Conservation (phyloP, 2,113 vertebrate species). For the Cathartes aura region DNA sequence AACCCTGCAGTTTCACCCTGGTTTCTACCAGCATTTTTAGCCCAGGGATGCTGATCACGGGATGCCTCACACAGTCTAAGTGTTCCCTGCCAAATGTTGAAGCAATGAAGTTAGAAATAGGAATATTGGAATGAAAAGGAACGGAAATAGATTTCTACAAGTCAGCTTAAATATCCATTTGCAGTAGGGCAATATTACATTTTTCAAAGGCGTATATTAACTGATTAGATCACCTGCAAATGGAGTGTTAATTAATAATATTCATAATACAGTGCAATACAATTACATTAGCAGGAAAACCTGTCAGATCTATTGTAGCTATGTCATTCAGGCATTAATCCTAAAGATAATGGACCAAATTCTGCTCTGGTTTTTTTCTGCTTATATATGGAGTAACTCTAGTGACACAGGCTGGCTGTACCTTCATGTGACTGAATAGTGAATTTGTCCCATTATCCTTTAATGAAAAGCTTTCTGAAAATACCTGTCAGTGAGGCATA, state of each 20-base stretch:
- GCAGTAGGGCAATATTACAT: background rate
- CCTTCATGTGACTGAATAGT: background rate
- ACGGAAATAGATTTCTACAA: conserved; percentile 46
- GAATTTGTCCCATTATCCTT: background rate
- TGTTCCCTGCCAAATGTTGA: conserved; percentile 12
- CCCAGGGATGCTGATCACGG: background rate
- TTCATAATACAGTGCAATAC: background rate
- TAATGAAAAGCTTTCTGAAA: conserved; percentile 33
- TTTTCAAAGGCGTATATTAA: background rate
- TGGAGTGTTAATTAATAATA: conserved; percentile 45
- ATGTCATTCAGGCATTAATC: background rate
- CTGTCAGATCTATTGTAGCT: background rate
- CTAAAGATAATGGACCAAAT: background rate
- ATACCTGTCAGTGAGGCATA: background rate
- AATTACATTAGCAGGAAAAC: conserved; percentile 27
- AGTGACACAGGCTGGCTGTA: background rate
- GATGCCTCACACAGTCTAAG: background rate
- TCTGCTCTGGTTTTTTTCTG: background rate
- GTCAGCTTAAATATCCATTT: conserved; percentile 40
- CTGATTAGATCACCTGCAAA: conserved; percentile 46
- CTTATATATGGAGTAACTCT: background rate
- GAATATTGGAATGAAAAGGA: background rate
- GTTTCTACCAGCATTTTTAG: conserved; percentile 26
- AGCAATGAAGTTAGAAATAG: conserved; percentile 26
- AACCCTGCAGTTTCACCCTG: conserved; percentile 23